Conservation (phyloP, 2,113 vertebrate species). For the Cathartes aura region DNA sequence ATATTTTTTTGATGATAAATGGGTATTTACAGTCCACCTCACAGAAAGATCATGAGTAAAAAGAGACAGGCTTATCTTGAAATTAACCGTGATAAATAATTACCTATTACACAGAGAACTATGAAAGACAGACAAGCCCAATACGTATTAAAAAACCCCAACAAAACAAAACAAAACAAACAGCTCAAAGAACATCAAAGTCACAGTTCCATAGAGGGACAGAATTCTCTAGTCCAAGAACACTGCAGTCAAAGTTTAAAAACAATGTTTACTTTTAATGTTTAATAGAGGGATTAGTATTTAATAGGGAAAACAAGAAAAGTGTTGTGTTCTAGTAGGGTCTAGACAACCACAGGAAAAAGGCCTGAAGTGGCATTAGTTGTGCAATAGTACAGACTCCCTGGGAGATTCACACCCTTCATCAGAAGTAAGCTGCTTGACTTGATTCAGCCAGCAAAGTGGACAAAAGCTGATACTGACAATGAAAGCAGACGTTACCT, state of each 20-base stretch:
- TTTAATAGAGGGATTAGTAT: background rate
- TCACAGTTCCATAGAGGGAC: background rate
- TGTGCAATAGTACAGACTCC: background rate
- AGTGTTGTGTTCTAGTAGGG: background rate
- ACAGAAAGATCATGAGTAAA: background rate
- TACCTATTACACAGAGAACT: background rate
- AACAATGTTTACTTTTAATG: background rate
- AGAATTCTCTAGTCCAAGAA: background rate
- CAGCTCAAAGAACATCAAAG: background rate
- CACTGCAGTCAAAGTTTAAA: background rate
- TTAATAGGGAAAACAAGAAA: background rate
- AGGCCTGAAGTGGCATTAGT: background rate
- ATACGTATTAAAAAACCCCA: background rate
- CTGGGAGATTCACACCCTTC: background rate
- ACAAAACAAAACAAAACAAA: background rate
- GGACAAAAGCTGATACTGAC: background rate
- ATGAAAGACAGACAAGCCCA: background rate
- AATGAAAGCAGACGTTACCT: constrained; percentile 76
- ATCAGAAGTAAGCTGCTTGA: background rate
- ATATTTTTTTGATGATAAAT: background rate
- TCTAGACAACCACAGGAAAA: background rate
- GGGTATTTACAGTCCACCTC: background rate
- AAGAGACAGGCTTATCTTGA: background rate
- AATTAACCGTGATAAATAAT: background rate
- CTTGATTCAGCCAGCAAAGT: background rate